These are phyloP conservation scores for Pseudobourletiella spinata DNA, from an alignment of 1,140 invertebrate genomes.

Conservation along the genomic window DNA sequence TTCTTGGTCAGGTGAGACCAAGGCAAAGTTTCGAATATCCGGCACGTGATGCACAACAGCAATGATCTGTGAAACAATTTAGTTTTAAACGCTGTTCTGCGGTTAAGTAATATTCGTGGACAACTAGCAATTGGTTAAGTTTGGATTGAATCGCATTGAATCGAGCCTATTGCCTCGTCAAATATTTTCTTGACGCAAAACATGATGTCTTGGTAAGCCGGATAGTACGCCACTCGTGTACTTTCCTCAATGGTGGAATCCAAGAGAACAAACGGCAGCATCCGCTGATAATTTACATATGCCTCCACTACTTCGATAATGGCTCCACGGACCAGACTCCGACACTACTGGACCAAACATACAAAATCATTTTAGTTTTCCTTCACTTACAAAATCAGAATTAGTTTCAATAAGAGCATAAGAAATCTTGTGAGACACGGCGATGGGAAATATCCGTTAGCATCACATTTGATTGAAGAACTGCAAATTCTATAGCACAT, in stretches of 20 bases:
- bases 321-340: conserved; percentile 14
- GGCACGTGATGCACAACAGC: conserved; percentile 20
- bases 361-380: no score
- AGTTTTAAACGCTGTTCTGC: conserved; percentile 4
- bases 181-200: conserved; percentile 31
- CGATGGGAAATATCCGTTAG: neutral
- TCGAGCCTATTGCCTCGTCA: conserved; percentile 31
- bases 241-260: conserved; percentile 26
- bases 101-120: no score
- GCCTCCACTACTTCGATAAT: conserved; percentile 18
- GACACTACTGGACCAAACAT: no score
- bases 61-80: conserved; percentile 8
- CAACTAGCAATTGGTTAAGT: no score
- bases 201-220: conserved; percentile 20
- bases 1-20: neutral
- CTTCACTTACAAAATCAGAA: no score
- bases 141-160: no score
- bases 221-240: conserved; percentile 12
- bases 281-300: conserved; percentile 25
- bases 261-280: conserved; percentile 23
- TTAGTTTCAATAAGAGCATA: no score
- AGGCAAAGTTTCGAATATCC: conserved; percentile 8
- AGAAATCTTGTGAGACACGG: no score
- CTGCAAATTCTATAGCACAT: neutral
- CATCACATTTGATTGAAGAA: neutral